Base-by-base conservation (phyloP, 2,113 vertebrate species). In the Heloderma charlesbogerti region DNA sequence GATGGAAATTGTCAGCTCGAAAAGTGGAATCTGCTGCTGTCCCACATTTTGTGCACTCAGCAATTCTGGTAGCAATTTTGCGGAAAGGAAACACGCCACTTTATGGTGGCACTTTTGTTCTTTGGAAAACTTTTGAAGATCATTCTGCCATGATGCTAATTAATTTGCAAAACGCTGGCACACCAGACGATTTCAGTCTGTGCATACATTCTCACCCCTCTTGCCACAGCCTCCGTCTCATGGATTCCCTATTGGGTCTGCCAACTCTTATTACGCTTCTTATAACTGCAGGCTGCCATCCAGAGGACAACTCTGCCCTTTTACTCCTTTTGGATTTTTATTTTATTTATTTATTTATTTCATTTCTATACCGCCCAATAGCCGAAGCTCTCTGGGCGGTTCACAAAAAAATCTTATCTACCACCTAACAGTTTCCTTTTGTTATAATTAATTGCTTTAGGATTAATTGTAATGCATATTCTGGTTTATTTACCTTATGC, bases 41-140 rank as follows among this genome's bases (percentile, higher is more conserved):
- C 92, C 95, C 89, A 88, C 88, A 90, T 97, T 97, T 97, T 97
- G 96, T 95, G 96, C 95, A 97, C 96, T 97, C 96, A 97, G 96
- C 96, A 94, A 95, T 97, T 97, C 96, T 94, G 93, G 91, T 94
- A 94, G 96, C 94, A 96, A 96, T 97, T 96, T 96, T 87, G 94
- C 95, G 72, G 92, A 95, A 91, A 84, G 91, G 63, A 66, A 91
- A 89, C 40, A 27, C 82, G 29, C 48, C 1, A 63, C 51, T 90
- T 90, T 90, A 90, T 90, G 29, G 89, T 40, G 67, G 74, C 84
- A 86, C 37, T 91, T 88, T 88, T 67, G 75, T 78, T 71, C 82
- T 88, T 88, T 88, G 13, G 72, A 37, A 88, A 84, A 91, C 81
- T 88, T 91, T 85, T 91, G 87, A 91, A 91, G 87, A 88, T 91